Percentiles rank a stretch among this genome's conserved stretches.
Evolutionary conservation across 2,113 vertebrate species (phyloP).

Genomic region (Oxyura jamaicensis): DNA sequence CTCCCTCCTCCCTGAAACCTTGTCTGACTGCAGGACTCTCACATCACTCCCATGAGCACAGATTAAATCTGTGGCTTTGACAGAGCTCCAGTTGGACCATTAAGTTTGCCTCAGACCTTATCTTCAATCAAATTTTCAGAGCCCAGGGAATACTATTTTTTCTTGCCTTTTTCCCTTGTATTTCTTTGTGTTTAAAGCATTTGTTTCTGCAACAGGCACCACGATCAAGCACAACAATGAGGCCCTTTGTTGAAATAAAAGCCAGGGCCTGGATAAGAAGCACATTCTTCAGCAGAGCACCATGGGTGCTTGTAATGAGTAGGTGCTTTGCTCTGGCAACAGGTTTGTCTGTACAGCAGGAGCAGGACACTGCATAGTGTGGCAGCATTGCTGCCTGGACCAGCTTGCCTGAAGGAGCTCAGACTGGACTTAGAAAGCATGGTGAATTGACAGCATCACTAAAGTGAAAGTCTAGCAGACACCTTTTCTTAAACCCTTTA

Average conservation of each 20-base stretch:
- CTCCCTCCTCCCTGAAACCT: not conserved
- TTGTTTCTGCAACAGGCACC: slow-evolving; percentile 24
- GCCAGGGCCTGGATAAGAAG: not conserved
- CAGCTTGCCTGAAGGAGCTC: not conserved
- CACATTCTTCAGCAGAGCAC: slow-evolving; percentile 7
- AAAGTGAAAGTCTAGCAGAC: not conserved
- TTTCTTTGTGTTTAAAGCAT: slow-evolving; percentile 10
- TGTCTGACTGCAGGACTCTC: not conserved
- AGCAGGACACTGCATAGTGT: not conserved
- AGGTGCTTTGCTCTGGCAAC: not conserved
- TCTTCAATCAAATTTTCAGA: not conserved
- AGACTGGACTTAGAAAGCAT: fast-evolving
- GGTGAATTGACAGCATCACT: not conserved
- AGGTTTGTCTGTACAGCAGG: not conserved
- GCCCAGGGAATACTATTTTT: not conserved
- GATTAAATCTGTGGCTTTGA: not conserved
- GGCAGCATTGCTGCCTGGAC: fast-evolving
- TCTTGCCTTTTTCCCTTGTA: not conserved
- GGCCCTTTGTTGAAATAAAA: slow-evolving; percentile 19
- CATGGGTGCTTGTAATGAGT: not conserved
- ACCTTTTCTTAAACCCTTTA: not conserved
- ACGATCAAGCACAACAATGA: not conserved
- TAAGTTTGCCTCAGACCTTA: slow-evolving; percentile 11
- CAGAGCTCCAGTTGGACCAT: not conserved
- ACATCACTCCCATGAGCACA: not conserved